Evolutionary conservation across 2,888 invertebrate species (phyloP).

Genomic region (Lasioglossum marginatum): DNA sequence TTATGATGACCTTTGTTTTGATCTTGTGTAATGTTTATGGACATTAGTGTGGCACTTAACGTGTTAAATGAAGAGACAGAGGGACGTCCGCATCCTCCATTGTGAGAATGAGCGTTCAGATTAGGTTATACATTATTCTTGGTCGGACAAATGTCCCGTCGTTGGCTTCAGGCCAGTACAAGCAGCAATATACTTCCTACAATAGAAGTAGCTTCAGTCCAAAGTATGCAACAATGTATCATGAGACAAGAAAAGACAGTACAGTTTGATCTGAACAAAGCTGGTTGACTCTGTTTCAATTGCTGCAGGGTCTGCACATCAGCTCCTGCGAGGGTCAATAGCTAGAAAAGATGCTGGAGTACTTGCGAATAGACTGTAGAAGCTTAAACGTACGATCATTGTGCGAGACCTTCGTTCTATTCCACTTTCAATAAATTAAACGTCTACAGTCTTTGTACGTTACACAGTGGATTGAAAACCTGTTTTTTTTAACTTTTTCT

Average conservation of each 20-base stretch:
- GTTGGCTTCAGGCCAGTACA: background rate
- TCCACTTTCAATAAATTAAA: background rate
- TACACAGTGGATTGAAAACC: background rate
- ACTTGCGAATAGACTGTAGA: slow-evolving; percentile 11
- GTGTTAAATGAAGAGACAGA: slow-evolving; percentile 28
- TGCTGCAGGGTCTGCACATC: slow-evolving; percentile 36
- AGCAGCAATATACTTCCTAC: slow-evolving; percentile 11
- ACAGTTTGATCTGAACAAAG: slow-evolving; percentile 20
- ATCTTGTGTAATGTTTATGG: too few relatives aligned
- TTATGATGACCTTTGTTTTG: too few relatives aligned
- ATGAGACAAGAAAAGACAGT: slow-evolving; percentile 26
- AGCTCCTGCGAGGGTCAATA: slow-evolving; percentile 31
- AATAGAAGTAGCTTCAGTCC: slow-evolving; percentile 23
- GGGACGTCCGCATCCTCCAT: slow-evolving; percentile 21
- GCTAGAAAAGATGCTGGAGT: slow-evolving; percentile 48
- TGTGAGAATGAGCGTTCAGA: slow-evolving; percentile 3
- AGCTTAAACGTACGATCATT: background rate
- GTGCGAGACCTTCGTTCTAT: background rate
- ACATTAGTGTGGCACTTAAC: background rate
- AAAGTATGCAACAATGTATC: slow-evolving; percentile 29
- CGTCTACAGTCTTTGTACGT: slow-evolving; percentile 23
- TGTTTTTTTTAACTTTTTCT: background rate
- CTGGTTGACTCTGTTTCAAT: slow-evolving; percentile 15
- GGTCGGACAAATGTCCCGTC: background rate
- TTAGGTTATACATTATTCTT: background rate